Evolutionary conservation across 2,797 vertebrate species (phyloP), one percentile per base, ranked within the genome.

Genomic region (Ptychadena robeensis): DNA sequence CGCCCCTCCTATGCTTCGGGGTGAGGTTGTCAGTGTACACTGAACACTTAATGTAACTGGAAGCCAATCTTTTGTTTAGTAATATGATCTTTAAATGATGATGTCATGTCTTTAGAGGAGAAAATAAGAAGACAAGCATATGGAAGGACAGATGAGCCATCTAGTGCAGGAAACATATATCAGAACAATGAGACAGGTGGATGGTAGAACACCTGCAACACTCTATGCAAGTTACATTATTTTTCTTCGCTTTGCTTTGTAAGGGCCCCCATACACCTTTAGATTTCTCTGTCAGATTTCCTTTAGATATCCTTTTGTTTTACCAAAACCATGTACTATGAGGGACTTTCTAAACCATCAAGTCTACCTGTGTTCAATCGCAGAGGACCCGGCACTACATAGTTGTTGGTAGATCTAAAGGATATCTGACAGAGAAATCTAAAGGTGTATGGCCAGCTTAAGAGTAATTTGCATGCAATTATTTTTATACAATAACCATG

Each of bases 51-150:
- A 48, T 53, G 79, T 38, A 80, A 78, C 86, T 80, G 77, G 9
- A 73, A 69, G 86, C 71, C 53, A 30, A 4, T 31, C 28, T 73
- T 61, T 0, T 9, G 61, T 63, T 86, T 73, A 85, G 86, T 80
- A 83, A 87, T 11, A 74, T 0, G 44, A 89, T 44, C 88, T 76
- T 80, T 67, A 79, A 85, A 76, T 86, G 85, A 57, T 85, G 89
- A 90, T 82, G 88, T 90, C 90, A 91, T 83, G 73, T 73, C 30
- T 67, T 87, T 79, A 71, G 85, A 86, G 34, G 44, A 34, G 64
- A 79, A 79, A 79, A 59, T 53, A 65, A 85, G 69, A 79, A 83
- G 83, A 86, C 82, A 44, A 84, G 78, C 79, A 82, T 70, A 27
- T 14, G 32, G 64, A 74, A 12, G 48, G 15, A 82, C 9, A 32